These are phyloP conservation scores for Miniopterus natalensis DNA, from an alignment of 2,113 vertebrate genomes.

Conservation along the genomic window DNA sequence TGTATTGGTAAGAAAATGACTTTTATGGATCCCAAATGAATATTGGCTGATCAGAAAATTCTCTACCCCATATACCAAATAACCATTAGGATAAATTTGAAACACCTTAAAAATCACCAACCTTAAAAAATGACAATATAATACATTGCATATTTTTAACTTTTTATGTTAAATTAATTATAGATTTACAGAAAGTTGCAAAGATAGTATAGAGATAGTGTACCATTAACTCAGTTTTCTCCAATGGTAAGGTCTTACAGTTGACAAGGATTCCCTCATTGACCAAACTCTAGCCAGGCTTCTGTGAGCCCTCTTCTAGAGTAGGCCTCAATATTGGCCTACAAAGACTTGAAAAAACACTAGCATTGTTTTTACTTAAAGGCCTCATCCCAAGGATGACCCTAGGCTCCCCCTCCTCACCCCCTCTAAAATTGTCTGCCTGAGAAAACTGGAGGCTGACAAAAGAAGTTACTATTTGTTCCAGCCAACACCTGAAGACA, in stretches of 20 bases:
- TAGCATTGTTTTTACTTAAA: not conserved
- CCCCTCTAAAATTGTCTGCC: not conserved
- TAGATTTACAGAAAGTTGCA: not conserved
- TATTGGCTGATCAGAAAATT: not conserved
- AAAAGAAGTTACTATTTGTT: not conserved
- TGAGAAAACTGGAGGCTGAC: not conserved
- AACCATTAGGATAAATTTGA: not conserved
- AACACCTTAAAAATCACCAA: not conserved
- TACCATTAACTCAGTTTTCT: not conserved
- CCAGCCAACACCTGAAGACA: not conserved
- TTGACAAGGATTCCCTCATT: not conserved
- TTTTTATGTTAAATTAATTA: slow-evolving; percentile 3
- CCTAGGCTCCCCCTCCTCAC: not conserved
- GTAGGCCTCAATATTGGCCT: not conserved
- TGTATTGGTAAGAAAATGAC: not conserved
- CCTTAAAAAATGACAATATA: not conserved
- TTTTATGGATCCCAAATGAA: not conserved
- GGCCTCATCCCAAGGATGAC: not conserved
- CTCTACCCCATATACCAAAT: not conserved
- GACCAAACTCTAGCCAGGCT: not conserved
- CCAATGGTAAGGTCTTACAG: not conserved
- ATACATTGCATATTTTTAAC: not conserved
- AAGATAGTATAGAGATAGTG: not conserved
- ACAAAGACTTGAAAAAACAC: not conserved
- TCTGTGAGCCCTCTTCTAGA: not conserved